A percentile compares a stretch with the other conserved stretches of the same genome.
Evolutionary conservation across 2,113 vertebrate species (phyloP).

Genomic region (Theropithecus gelada): DNA sequence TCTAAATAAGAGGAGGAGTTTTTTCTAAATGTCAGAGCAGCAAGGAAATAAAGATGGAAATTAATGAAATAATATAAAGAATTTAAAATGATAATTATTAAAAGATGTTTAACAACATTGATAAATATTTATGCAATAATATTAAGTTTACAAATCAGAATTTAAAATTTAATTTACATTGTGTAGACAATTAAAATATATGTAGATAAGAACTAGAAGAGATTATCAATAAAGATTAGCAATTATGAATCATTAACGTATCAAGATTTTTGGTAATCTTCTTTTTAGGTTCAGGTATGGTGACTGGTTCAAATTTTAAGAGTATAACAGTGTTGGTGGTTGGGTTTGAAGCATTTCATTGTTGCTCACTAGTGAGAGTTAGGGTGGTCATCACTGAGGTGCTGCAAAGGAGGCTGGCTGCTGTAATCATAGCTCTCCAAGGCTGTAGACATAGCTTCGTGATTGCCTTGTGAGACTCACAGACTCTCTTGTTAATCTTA

Average conservation of each 20-base stretch:
- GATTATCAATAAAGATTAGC: background rate
- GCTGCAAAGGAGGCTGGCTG: background rate
- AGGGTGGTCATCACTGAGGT: background rate
- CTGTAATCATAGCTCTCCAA: background rate
- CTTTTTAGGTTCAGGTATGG: background rate
- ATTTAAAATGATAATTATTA: background rate
- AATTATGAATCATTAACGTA: slow-evolving; percentile 4
- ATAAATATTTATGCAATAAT: background rate
- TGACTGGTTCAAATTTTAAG: background rate
- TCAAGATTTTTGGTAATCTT: background rate
- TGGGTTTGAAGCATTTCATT: background rate
- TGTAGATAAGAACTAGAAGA: background rate
- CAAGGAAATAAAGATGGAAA: background rate
- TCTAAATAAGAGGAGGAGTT: background rate
- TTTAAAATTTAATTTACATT: background rate
- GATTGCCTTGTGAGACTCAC: background rate
- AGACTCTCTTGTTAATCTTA: background rate
- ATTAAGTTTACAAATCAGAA: background rate
- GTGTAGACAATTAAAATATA: background rate
- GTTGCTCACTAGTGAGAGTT: background rate
- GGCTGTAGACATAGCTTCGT: background rate
- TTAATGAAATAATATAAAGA: background rate
- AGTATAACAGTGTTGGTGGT: background rate
- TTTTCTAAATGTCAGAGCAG: background rate
- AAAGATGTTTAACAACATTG: background rate